Evolutionary conservation across 1,140 invertebrate genomes (phyloP), one percentile per base, ranked within the genome.

Genomic region (Heliothis virescens): DNA sequence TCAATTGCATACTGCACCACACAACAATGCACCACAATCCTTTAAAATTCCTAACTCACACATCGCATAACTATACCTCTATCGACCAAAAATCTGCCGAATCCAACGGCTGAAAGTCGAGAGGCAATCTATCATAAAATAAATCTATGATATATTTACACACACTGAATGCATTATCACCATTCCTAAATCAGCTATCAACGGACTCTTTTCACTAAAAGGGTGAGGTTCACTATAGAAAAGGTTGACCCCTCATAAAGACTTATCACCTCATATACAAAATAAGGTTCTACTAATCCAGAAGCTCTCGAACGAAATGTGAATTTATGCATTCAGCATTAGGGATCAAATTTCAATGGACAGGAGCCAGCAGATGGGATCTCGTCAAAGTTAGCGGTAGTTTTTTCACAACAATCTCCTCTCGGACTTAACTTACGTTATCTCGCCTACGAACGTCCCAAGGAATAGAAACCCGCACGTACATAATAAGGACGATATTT

Each of bases 171-270:
- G 92, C 87, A 94, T 94, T 94, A 94, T 94, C 93, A 89, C 91
- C 79, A 91, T 91, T 94, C 91, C 91, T 94, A 94, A 93, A 94
- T 94, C 93, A 94, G 92, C 93, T 93, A 94, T 94, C 93, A 94
- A 94, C 92, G 89, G 87, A 94, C 93, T 94, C 93, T 94, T 94
- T 94, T 94, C 93, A 94, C 93, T 94, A 94, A 94, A 94, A 94
- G 93, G 93, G 93, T 94, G 90, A 93, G 86, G 86, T 87, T 85
- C 88, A 91, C 91, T 91, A 94, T 94, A 94, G 92, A 94, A 94
- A 94, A 92, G 93, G 93, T 94, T 94, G 93, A 94, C 93, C 93
- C 93, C 91, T 94, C 93, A 94, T 94, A 94, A 94, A 94, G 93
- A 94, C 93, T 94, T 94, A 94, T 94, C 92, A 94, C 92, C 91